A percentile compares a stretch with the other conserved stretches of the same genome.
Conservation (phyloP, 2,888 invertebrate species). For the Leucania comma region DNA sequence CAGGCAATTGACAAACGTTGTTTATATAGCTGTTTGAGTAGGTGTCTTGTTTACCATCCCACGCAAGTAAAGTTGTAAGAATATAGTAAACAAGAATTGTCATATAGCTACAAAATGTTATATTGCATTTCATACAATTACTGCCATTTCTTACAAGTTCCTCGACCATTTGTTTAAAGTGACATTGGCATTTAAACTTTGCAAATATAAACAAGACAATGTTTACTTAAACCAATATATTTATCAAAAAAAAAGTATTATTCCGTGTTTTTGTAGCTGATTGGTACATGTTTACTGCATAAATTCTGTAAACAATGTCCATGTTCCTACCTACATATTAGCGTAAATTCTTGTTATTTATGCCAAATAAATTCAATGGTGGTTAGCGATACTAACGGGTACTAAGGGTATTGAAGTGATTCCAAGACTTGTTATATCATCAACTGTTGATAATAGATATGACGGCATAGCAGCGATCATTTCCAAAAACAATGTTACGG, state of each 20-base stretch:
- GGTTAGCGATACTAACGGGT: slow-evolving; percentile 5
- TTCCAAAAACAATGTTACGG: slow-evolving; percentile 35
- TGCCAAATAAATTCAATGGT: neutral
- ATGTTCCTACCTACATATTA: neutral
- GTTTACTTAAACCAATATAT: slow-evolving; percentile 11
- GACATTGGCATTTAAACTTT: slow-evolving; percentile 28
- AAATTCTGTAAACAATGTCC: slow-evolving; percentile 1
- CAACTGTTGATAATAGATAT: slow-evolving; percentile 29
- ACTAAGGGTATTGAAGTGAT: slow-evolving; percentile 25
- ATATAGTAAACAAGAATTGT: slow-evolving; percentile 30
- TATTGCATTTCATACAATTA: neutral
- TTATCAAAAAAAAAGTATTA: slow-evolving; percentile 4
- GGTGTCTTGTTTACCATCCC: slow-evolving; percentile 52
- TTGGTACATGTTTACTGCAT: slow-evolving; percentile 10
- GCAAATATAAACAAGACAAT: slow-evolving; percentile 2
- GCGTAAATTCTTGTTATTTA: slow-evolving; percentile 4
- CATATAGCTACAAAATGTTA: neutral
- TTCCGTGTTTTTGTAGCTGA: neutral
- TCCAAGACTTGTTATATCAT: slow-evolving; percentile 30
- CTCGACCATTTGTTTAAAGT: neutral
- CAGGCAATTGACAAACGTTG: neutral
- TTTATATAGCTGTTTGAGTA: slow-evolving; percentile 18
- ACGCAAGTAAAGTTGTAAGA: slow-evolving; percentile 49
- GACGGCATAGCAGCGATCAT: slow-evolving; percentile 38
- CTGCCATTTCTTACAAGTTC: neutral